Conservation (phyloP, 2,113 vertebrate species). For the Solea senegalensis region DNA sequence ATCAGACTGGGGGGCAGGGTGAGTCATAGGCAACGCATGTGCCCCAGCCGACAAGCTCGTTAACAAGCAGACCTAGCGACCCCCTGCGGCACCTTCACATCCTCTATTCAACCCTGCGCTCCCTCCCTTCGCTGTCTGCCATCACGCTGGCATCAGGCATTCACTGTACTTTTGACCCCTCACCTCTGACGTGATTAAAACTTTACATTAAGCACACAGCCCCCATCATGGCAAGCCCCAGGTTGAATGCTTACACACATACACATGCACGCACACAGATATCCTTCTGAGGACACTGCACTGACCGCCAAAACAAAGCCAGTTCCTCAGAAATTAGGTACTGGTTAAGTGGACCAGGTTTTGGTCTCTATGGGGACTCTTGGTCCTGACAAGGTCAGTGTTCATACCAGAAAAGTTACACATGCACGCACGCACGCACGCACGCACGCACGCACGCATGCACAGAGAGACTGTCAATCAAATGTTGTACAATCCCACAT, state of each 20-base stretch:
- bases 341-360: too few species aligned
- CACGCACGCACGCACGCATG: background rate
- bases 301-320: too few species aligned
- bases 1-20: conserved; percentile 44
- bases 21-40: conserved; percentile 63
- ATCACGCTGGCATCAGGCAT: conserved; percentile 29
- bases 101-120: conserved; percentile 15
- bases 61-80: conserved; percentile 60
- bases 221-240: background rate
- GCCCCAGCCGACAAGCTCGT: conserved; percentile 48
- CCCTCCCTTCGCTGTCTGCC: conserved; percentile 17
- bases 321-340: too few species aligned
- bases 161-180: conserved; percentile 56
- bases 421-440: too few species aligned
- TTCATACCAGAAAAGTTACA: too few species aligned
- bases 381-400: too few species aligned
- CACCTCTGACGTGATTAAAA: conserved; percentile 64
- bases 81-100: conserved; percentile 22
- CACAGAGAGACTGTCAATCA: conserved; percentile 40
- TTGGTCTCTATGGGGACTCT: too few species aligned
- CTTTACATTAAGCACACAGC: conserved; percentile 41
- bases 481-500: background rate
- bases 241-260: conserved; percentile 26
- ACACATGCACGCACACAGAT: background rate
- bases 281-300: too few species aligned